phyloP scores from a whole-genome alignment of 2,888 invertebrate species.

The Petrolisthes manimaculis region DNA sequence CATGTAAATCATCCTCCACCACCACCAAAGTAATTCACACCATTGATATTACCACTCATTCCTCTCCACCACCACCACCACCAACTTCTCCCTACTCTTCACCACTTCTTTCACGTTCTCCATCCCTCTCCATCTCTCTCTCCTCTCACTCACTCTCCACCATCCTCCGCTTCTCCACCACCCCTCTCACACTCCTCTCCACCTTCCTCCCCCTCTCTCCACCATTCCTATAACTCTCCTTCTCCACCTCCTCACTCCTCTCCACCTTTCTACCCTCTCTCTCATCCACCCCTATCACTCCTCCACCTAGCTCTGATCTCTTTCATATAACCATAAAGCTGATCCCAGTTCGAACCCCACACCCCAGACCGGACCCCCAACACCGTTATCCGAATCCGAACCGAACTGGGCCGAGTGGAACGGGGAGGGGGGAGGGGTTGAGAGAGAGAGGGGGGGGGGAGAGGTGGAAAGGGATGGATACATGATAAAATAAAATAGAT shows the following conservation, averaged over 20 bases:
- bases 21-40: too few species aligned
- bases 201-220: slow-evolving; percentile 2
- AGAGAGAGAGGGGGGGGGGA: too few species aligned
- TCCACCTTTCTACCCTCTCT: slow-evolving; percentile 3
- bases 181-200: background rate
- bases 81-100: background rate
- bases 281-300: slow-evolving; percentile 7
- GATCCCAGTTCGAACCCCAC: slow-evolving; percentile 20
- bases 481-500: too few species aligned
- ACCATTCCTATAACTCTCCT: background rate
- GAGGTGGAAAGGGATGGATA: too few species aligned
- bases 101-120: background rate
- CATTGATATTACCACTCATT: slow-evolving; percentile 9
- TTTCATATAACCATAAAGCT: slow-evolving; percentile 51
- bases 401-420: background rate
- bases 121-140: slow-evolving; percentile 16
- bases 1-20: slow-evolving; percentile 1
- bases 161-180: background rate
- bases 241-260: slow-evolving; percentile 7
- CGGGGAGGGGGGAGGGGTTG: too few species aligned
- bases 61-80: background rate
- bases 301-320: slow-evolving; percentile 33
- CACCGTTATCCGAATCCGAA: background rate
- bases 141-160: background rate
- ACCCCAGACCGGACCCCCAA: background rate